These are phyloP conservation scores for Watersipora subatra DNA, from an alignment of 1,140 invertebrate species.

Conservation along the genomic window DNA sequence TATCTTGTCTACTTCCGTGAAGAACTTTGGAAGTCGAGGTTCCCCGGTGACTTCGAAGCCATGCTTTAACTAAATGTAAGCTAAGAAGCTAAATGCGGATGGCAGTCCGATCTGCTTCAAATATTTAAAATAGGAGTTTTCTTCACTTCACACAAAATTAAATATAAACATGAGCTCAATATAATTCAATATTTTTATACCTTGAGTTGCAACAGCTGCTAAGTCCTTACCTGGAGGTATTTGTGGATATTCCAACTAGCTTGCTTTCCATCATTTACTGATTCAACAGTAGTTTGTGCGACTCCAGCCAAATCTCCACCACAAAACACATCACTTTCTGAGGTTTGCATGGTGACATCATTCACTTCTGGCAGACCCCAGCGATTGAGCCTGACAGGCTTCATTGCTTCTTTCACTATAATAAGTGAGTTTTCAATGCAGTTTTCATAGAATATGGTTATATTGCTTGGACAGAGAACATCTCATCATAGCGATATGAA, in stretches of 20 bases:
- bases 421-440: no score
- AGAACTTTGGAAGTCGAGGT: conserved; percentile 74
- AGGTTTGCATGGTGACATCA: conserved; percentile 59
- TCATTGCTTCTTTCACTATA: conserved; percentile 63
- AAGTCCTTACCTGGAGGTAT: conserved; percentile 68
- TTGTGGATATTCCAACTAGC: conserved; percentile 92
- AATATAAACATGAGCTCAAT: no score
- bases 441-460: no score
- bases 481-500: no score
- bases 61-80: conserved; percentile 46
- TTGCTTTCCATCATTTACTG: conserved; percentile 93
- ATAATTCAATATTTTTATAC: no score
- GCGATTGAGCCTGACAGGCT: conserved; percentile 61
- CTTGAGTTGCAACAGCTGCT: no score
- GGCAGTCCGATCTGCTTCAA: no score
- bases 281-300: conserved; percentile 91
- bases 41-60: conserved; percentile 49
- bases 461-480: no score
- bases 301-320: conserved; percentile 88
- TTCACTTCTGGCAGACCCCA: conserved; percentile 67
- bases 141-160: no score
- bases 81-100: no score
- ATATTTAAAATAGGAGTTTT: no score
- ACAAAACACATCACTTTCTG: conserved; percentile 64
- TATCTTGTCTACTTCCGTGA: conserved; percentile 77